phyloP scores from a whole-genome alignment of 92 coral and sea anemone species.

The Zoanthus gigantus region DNA sequence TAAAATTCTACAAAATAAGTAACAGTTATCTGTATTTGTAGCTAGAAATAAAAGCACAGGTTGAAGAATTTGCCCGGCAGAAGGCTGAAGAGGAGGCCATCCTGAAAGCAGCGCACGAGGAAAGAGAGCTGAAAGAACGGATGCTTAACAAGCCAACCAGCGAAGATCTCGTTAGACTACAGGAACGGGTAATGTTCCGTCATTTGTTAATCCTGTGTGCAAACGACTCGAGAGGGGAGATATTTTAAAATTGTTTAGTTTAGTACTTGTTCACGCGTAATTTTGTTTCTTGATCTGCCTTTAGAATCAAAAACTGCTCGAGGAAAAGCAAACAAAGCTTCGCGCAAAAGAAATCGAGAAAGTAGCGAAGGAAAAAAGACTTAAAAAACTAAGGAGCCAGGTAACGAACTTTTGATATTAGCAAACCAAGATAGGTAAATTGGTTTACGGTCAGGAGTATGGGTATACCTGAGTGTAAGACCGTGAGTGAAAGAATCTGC shows the following conservation, averaged over 20 bases:
- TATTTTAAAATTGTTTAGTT: too few relatives aligned
- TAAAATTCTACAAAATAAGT: neutral
- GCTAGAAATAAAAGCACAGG: constrained; percentile 90
- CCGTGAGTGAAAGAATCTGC: too few relatives aligned
- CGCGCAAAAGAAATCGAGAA: constrained; percentile 80
- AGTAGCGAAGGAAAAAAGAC: constrained; percentile 87
- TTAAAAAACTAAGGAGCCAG: constrained; percentile 91
- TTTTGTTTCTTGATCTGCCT: neutral
- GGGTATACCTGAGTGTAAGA: too few relatives aligned
- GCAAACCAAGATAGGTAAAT: too few relatives aligned
- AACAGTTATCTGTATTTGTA: constrained; percentile 29
- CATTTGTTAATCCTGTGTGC: neutral
- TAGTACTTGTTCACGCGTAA: neutral
- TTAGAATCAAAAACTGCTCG: constrained; percentile 83
- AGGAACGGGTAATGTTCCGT: constrained; percentile 72
- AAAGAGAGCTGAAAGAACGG: constrained; percentile 73
- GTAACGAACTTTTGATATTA: constrained; percentile 36
- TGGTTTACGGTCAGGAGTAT: too few relatives aligned
- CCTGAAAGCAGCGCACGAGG: constrained; percentile 79
- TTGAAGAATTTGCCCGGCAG: constrained; percentile 85
- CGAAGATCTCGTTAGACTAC: constrained; percentile 77
- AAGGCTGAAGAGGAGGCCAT: constrained; percentile 92
- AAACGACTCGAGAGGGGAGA: too few relatives aligned
- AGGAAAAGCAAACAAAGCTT: constrained; percentile 79
- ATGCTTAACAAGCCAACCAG: constrained; percentile 72